Percentiles rank a stretch among this genome's conserved stretches.
phyloP scores from a whole-genome alignment of 2,113 vertebrate genomes.

The Lathamus discolor region DNA sequence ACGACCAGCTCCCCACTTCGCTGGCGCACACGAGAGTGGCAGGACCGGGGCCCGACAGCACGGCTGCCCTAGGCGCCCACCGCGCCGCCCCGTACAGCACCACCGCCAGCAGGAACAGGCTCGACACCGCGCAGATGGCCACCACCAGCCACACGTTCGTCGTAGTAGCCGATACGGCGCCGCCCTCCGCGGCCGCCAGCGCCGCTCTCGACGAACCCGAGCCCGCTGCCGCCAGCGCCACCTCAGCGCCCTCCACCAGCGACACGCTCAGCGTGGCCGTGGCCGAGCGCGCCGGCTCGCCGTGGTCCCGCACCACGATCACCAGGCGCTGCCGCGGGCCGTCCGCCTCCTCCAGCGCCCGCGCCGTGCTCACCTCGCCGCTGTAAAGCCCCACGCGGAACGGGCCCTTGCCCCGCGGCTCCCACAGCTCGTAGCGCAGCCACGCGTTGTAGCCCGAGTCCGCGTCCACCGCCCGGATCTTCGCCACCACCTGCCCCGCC shows the following conservation, averaged over 20 bases:
- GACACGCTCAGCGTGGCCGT: too few relatives aligned
- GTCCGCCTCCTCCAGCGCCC: slow-evolving; percentile 69
- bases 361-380: slow-evolving; percentile 60
- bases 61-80: too few relatives aligned
- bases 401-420: slow-evolving; percentile 24
- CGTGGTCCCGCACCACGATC: slow-evolving; percentile 66
- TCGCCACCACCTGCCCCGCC: slow-evolving; percentile 70
- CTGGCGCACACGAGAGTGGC: not conserved
- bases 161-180: too few relatives aligned
- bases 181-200: too few relatives aligned
- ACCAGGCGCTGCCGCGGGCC: slow-evolving; percentile 42
- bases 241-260: too few relatives aligned
- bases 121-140: slow-evolving; percentile 62
- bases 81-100: too few relatives aligned
- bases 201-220: too few relatives aligned
- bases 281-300: too few relatives aligned
- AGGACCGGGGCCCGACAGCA: too few relatives aligned
- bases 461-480: slow-evolving; percentile 71
- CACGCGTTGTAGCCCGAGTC: slow-evolving; percentile 77
- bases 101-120: too few relatives aligned
- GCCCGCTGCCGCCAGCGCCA: too few relatives aligned
- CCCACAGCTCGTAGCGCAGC: slow-evolving; percentile 70
- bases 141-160: slow-evolving; percentile 63
- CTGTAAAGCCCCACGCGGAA: slow-evolving; percentile 45
- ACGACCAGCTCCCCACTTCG: slow-evolving; percentile 52